Base-by-base conservation (phyloP, 2,888 invertebrate genomes). In the Drosophila melanosoma region DNA sequence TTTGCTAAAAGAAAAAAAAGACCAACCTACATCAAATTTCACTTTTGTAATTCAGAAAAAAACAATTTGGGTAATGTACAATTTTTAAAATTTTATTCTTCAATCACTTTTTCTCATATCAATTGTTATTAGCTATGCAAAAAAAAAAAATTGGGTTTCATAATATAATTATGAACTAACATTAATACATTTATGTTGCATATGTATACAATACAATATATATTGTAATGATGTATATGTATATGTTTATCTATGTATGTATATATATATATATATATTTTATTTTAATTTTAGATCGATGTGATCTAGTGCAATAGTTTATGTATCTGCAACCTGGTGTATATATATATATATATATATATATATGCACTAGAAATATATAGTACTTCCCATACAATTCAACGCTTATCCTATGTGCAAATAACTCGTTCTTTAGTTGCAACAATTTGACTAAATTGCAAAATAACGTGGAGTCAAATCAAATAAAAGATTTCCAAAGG, bases 61-160 rank as follows among this genome's bases (percentile, higher is more conserved):
- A 45, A 49, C n/a, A 20, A 15, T 3, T 17, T n/a, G 4, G 2
- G n/a, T 0, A 11, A 36, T 58, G 15, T 74, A 74, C 57, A 68
- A 73, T 71, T 81, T 76, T 84, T 76, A n/a, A 76, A 82, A 83
- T 81, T 81, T 89, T 89, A 87, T 89, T 87, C 72, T 67, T 89
- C 77, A 89, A 87, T 87, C 86, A 87, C 89, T 89, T 87, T 73
- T 79, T 82, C 73, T 74, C 80, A 86, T 86, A 83, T 88, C 76
- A 82, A 82, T 89, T 84, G 69, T 84, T 84, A 88, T 88, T 84
- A 82, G 79, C 87, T 87, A 86, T 40, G 68, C 82, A 85, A 87
- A 85, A 85, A 83, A 84, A 68, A 60, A 40, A 17, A 1, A 8
- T 72, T 63, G 66, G 65, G 59, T 76, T 69, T 62, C 65, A 64